These are phyloP conservation scores for Taxidea taxus DNA, from an alignment of 2,113 vertebrate genomes.

Conservation along the genomic window DNA sequence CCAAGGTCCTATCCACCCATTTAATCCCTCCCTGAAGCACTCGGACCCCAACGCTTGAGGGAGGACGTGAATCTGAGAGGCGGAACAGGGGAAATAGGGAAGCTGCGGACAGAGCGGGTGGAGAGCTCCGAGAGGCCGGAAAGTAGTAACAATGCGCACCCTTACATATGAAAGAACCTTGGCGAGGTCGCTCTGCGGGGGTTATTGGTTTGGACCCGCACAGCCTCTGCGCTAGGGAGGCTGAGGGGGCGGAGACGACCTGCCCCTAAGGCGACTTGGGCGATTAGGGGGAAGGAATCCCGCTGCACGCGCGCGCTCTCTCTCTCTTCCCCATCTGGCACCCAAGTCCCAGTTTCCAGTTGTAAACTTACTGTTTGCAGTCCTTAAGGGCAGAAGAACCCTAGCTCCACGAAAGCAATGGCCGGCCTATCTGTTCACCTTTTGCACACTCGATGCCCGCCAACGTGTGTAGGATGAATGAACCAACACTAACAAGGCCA, in stretches of 20 bases:
- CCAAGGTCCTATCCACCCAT: background rate
- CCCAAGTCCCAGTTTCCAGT: background rate
- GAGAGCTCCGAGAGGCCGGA: background rate
- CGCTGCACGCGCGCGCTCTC: accelerated
- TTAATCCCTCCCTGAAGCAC: background rate
- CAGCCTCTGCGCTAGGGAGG: background rate
- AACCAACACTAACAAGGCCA: background rate
- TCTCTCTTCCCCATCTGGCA: too few species aligned
- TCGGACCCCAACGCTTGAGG: background rate
- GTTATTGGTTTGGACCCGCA: background rate
- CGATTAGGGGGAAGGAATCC: background rate
- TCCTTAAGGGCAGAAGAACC: background rate
- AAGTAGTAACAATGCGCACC: constrained; percentile 10
- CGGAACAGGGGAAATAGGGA: background rate
- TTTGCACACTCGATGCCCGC: too few species aligned
- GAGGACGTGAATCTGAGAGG: background rate
- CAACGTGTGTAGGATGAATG: background rate
- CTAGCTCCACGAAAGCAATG: background rate
- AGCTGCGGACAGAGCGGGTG: accelerated
- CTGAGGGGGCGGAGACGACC: background rate
- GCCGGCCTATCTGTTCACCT: background rate
- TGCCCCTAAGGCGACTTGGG: background rate
- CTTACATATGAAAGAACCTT: constrained; percentile 27
- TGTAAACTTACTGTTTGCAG: background rate
- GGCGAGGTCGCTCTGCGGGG: background rate